A percentile compares a stretch with the other conserved stretches of the same genome.
These are phyloP conservation scores for Dipodomys ordii DNA, from an alignment of 2,113 vertebrate genomes.

Conservation along the genomic window DNA sequence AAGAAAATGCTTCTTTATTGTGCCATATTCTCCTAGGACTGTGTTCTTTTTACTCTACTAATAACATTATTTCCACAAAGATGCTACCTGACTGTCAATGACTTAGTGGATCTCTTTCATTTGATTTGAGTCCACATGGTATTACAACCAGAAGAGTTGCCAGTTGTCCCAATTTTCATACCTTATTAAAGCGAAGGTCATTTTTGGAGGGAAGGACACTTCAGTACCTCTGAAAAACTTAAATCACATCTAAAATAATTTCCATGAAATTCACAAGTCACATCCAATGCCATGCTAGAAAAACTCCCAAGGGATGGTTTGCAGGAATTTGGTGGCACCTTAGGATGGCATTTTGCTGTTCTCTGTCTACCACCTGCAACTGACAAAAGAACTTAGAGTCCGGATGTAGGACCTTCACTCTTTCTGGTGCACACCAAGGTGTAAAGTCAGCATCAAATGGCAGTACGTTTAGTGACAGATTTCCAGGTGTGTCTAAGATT, in stretches of 20 bases:
- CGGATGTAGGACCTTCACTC: not conserved
- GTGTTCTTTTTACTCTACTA: not conserved
- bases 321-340: not conserved
- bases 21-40: not conserved
- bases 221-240: not conserved
- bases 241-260: not conserved
- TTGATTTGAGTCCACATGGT: not conserved
- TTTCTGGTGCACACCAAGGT: not conserved
- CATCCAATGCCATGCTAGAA: not conserved
- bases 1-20: not conserved
- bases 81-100: not conserved
- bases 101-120: not conserved
- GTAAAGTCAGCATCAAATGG: not conserved
- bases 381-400: not conserved
- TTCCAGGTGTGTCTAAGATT: not conserved
- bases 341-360: not conserved
- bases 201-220: not conserved
- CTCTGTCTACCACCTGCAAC: not conserved
- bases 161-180: not conserved
- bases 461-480: not conserved
- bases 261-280: not conserved
- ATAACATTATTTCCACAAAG: not conserved
- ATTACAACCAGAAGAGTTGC: not conserved
- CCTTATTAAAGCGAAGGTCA: not conserved
- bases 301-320: no score